Conservation (phyloP, 2,888 invertebrate species). For the Cheilosia vulpina region DNA sequence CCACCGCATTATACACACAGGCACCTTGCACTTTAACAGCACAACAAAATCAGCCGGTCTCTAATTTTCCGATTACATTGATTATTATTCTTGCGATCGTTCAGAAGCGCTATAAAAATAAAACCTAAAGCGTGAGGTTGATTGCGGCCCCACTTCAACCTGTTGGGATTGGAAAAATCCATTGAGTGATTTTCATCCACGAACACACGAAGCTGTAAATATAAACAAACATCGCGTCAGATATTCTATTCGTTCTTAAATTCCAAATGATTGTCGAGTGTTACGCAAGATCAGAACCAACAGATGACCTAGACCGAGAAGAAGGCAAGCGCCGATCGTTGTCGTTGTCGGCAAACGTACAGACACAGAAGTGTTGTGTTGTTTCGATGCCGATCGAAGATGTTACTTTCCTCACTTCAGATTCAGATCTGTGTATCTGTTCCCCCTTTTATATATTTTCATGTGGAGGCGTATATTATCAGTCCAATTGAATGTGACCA, state of each 20-base stretch:
- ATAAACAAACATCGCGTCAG: constrained; percentile 32
- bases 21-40: no score
- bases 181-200: constrained; percentile 20
- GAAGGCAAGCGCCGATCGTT: constrained; percentile 1
- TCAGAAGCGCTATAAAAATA: constrained; percentile 31
- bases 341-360: constrained; percentile 14
- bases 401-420: constrained; percentile 41
- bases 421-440: constrained; percentile 43
- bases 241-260: constrained; percentile 3
- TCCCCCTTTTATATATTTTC: background rate
- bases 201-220: constrained; percentile 30
- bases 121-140: constrained; percentile 16
- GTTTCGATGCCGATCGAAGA: constrained; percentile 10
- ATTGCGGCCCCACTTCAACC: constrained; percentile 36
- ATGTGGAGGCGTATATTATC: constrained; percentile 4
- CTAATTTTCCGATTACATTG: constrained; percentile 16
- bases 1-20: no score
- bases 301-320: constrained; percentile 54
- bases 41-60: background rate
- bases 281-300: constrained; percentile 33
- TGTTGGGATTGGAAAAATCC: constrained; percentile 18
- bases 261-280: background rate
- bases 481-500: constrained; percentile 39
- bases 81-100: constrained; percentile 28
- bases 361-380: constrained; percentile 26